Evolutionary conservation across 35 echinoderm and acorn worm genomes (phyloP), one percentile per base, ranked within the genome.

Genomic region (Apostichopus japonicus): DNA sequence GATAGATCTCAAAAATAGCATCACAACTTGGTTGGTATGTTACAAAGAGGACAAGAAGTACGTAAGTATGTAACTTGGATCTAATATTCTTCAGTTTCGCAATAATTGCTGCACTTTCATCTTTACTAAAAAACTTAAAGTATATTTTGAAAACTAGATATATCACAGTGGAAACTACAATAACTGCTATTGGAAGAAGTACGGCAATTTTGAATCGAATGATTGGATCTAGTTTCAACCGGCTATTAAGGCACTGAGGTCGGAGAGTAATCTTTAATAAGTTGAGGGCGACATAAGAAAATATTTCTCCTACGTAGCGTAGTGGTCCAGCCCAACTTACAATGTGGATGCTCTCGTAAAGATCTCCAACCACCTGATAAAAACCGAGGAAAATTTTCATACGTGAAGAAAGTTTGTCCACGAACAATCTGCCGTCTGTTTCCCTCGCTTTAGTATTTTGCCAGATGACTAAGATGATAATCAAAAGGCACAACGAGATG

Each of bases 301-400:
- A 55, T n/a, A 91, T 0, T 54, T 78, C 52, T 52, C 93, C 93
- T 1, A 94, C 10, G 10, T 55, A 81, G 21, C 51, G 17, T 8
- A 94, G 53, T 75, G 24, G 63, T 3, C 77, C 79, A 4, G 65
- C 87, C 87, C 87, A 94, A 21, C 87, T 54, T 13, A 94, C 79
- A 15, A 67, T 78, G 24, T 94, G 14, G 14, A 94, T 8, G 24
- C 77, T 58, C 4, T 78, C 56, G 55, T 76, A 91, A 6, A 94
- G 79, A 70, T 90, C 93, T 17, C 93, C 93, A 53, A 59, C 73
- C 16, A 94, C 88, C n/a, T 94, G 93, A 71, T 91, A 94, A 54
- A 94, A 94, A 55, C 78, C 93, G 5, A 94, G 62, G 22, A 94
- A 51, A 33, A 94, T 94, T 51, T 94, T 94, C 24, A 80, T 81